Conservation (phyloP, 1,140 invertebrate species). For the Eurosta solidaginis region DNA sequence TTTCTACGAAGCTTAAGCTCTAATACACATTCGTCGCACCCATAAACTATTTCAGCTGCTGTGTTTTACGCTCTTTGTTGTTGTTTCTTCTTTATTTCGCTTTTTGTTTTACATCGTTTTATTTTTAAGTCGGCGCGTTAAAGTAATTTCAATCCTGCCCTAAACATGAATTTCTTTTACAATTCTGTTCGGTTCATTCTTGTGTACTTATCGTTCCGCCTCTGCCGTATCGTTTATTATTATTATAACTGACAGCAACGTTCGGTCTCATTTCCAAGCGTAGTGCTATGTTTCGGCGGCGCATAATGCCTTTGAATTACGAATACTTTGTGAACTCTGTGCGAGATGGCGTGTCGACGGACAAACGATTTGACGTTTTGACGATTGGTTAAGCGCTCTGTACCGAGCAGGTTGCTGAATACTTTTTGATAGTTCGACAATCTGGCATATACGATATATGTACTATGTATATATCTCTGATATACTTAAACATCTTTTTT, state of each 20-base stretch:
- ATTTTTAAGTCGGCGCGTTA: neutral
- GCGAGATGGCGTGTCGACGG: neutral
- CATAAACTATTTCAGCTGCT: no score
- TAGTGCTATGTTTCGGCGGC: no score
- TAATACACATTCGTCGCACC: neutral
- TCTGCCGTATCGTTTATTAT: neutral
- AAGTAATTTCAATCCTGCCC: conserved; percentile 12
- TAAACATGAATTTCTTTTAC: conserved; percentile 10
- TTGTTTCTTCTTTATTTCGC: neutral
- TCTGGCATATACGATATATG: neutral
- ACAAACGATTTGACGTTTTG: neutral
- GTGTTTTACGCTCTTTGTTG: neutral
- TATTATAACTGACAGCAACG: neutral
- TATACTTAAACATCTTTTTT: no score
- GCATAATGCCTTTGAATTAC: neutral
- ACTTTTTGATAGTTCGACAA: neutral
- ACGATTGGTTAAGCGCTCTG: no score
- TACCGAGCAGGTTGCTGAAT: neutral
- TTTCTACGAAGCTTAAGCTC: neutral
- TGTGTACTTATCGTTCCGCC: neutral
- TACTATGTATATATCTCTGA: neutral
- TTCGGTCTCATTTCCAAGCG: no score
- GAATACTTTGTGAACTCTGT: neutral
- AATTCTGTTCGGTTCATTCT: no score
- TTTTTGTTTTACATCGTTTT: neutral